phyloP scores from a whole-genome alignment of 2,113 vertebrate genomes.

The Carlito syrichta region DNA sequence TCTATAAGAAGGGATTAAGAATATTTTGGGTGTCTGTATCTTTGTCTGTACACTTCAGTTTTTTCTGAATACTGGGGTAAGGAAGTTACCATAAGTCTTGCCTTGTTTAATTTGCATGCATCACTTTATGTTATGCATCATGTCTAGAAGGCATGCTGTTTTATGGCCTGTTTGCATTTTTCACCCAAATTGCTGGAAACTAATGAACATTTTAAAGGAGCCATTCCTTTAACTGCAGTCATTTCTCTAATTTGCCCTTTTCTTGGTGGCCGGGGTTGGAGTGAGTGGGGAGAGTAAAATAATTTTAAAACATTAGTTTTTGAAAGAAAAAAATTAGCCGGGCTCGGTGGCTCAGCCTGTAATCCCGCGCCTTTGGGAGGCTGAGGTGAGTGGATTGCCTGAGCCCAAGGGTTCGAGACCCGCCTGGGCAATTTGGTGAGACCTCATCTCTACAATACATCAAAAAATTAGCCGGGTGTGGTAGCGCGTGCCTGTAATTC shows the following conservation, averaged over 20 bases:
- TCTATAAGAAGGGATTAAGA: constrained; percentile 78
- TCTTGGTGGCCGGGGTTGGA: not conserved
- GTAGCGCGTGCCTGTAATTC: no score
- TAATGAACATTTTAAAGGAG: constrained; percentile 57
- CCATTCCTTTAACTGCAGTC: constrained; percentile 54
- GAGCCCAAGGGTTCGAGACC: no score
- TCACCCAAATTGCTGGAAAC: constrained; percentile 62
- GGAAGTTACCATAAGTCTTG: constrained; percentile 74
- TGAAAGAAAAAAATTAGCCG: no score
- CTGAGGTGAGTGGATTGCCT: no score
- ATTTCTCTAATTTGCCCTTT: constrained; percentile 51
- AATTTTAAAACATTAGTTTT: constrained; percentile 6
- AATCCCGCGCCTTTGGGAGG: no score
- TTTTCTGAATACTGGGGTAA: constrained; percentile 80
- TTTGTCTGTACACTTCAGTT: constrained; percentile 80
- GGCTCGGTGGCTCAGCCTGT: no score
- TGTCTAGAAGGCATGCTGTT: constrained; percentile 68
- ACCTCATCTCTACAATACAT: no score
- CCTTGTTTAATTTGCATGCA: constrained; percentile 67
- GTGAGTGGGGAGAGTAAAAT: not conserved
- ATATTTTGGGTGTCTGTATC: constrained; percentile 79
- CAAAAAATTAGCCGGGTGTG: no score
- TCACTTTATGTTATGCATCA: constrained; percentile 52
- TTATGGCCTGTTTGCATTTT: constrained; percentile 67
- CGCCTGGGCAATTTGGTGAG: no score